Evolutionary conservation across 2,113 vertebrate species (phyloP).

Genomic region (Spilogale gracilis): DNA sequence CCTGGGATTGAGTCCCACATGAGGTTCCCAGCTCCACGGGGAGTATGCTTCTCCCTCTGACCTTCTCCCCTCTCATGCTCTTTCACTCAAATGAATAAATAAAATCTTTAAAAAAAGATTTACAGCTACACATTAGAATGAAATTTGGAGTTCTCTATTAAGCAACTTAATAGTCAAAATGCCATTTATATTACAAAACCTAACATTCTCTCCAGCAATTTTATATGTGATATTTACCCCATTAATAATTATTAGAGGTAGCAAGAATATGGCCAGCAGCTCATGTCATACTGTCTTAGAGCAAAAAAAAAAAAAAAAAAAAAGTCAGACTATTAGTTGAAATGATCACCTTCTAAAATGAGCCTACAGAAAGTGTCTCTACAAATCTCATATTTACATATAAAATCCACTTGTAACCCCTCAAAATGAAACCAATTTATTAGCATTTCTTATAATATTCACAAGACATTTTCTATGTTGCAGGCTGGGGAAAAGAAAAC

Average conservation of each 20-base stretch:
- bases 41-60: no score
- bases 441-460: slow-evolving; percentile 45
- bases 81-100: no score
- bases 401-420: slow-evolving; percentile 42
- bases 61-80: no score
- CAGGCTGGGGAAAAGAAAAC: not conserved
- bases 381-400: not conserved
- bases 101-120: not conserved
- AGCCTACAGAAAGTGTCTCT: not conserved
- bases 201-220: not conserved
- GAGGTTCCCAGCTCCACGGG: no score
- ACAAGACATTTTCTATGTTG: slow-evolving; percentile 12
- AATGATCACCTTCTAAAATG: slow-evolving; percentile 22
- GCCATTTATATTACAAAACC: not conserved
- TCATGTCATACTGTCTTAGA: not conserved
- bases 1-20: no score
- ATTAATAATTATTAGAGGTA: not conserved
- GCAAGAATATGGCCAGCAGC: not conserved
- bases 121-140: not conserved
- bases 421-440: slow-evolving; percentile 40
- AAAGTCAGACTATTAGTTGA: not conserved
- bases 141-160: slow-evolving; percentile 21
- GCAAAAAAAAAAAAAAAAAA: not conserved
- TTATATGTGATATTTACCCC: not conserved
- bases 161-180: slow-evolving; percentile 10